A percentile compares a stretch with the other conserved stretches of the same genome.
Evolutionary conservation across 2,797 vertebrate genomes (phyloP).

Genomic region (Eutrigla gurnardus): DNA sequence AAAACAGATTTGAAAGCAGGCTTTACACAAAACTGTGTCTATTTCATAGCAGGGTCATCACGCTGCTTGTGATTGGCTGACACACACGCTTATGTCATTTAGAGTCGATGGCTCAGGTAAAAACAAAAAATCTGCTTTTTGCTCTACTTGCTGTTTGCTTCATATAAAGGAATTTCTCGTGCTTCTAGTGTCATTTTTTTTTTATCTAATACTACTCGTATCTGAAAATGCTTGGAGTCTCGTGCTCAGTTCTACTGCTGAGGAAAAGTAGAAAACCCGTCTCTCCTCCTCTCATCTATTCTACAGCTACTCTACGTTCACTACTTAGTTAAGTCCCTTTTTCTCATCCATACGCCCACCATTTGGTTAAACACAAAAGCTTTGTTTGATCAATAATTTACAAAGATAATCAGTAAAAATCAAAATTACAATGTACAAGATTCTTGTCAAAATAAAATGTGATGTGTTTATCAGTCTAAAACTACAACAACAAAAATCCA

Average conservation of each 20-base stretch:
- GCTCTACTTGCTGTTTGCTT: slow-evolving; percentile 38
- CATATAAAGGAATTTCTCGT: slow-evolving; percentile 57
- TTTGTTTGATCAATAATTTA: slow-evolving; percentile 78
- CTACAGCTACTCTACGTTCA: slow-evolving; percentile 71
- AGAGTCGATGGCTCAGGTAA: slow-evolving; percentile 37
- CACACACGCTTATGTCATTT: slow-evolving; percentile 22
- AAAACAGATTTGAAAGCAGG: slow-evolving; percentile 46
- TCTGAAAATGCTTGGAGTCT: slow-evolving; percentile 54
- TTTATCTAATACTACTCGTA: slow-evolving; percentile 52
- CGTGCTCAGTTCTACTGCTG: slow-evolving; percentile 48
- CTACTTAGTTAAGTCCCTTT: slow-evolving; percentile 80
- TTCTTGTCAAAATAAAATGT: slow-evolving; percentile 62
- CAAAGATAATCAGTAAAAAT: slow-evolving; percentile 70
- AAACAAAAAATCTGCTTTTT: slow-evolving; percentile 41
- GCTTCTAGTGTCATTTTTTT: slow-evolving; percentile 45
- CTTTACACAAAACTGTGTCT: slow-evolving; percentile 24
- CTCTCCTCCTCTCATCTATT: slow-evolving; percentile 43
- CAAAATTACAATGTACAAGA: slow-evolving; percentile 73
- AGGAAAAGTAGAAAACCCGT: slow-evolving; percentile 30
- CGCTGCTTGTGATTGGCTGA: slow-evolving; percentile 27
- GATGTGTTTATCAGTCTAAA: slow-evolving; percentile 51
- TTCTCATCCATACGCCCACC: slow-evolving; percentile 82
- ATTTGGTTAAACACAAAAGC: slow-evolving; percentile 81
- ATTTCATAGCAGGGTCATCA: slow-evolving; percentile 43
- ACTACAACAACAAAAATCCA: slow-evolving; percentile 25